Percentiles rank a stretch among this genome's conserved stretches.
phyloP scores from a whole-genome alignment of 2,888 invertebrate species.

The Phorcus lineatus region DNA sequence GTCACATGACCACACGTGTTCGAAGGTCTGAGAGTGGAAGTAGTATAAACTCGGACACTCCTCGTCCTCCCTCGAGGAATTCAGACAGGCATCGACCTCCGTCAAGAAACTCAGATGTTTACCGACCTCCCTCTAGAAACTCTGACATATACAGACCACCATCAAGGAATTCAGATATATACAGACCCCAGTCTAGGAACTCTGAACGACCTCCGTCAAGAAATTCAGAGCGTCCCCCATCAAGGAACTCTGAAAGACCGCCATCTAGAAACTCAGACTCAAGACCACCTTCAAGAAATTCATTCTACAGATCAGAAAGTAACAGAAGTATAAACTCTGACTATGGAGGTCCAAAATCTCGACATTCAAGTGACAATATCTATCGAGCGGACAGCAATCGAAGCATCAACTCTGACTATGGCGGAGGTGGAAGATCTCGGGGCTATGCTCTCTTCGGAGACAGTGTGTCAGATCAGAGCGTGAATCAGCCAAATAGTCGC shows the following conservation, averaged over 20 bases:
- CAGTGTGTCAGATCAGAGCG: background rate
- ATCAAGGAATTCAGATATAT: background rate
- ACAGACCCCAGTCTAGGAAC: too few species aligned
- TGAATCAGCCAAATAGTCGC: background rate
- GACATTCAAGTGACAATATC: background rate
- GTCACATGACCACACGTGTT: background rate
- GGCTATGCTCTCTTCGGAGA: constrained; percentile 14
- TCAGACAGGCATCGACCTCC: background rate
- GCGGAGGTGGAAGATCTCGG: background rate
- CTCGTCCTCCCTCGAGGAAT: background rate
- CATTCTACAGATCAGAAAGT: background rate
- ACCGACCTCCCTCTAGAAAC: background rate
- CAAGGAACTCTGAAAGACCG: background rate
- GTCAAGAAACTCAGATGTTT: background rate
- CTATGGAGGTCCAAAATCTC: background rate
- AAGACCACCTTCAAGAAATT: constrained; percentile 2
- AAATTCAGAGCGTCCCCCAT: background rate
- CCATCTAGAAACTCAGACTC: background rate
- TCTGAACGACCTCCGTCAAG: background rate
- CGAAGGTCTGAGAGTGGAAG: constrained; percentile 5
- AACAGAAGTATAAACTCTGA: background rate
- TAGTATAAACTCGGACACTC: background rate
- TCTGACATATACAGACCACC: background rate
- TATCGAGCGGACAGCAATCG: background rate
- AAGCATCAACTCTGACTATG: background rate